Conservation (phyloP, 2,113 vertebrate genomes). For the Gila orcuttii region DNA sequence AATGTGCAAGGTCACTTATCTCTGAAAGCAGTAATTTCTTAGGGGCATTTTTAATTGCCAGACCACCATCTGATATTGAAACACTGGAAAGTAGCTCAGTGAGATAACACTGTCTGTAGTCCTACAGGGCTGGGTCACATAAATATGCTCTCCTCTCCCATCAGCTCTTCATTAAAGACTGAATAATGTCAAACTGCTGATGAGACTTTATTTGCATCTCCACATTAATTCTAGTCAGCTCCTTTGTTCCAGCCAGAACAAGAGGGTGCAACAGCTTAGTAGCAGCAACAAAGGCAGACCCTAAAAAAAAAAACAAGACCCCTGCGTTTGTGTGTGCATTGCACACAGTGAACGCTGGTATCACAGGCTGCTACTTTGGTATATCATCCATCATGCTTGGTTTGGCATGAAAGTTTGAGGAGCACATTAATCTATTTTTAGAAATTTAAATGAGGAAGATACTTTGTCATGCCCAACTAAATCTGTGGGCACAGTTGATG, state of each 20-base stretch:
- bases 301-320: slow-evolving; percentile 1
- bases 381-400: slow-evolving; percentile 69
- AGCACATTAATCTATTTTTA: slow-evolving; percentile 68
- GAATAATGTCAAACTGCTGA: slow-evolving; percentile 49
- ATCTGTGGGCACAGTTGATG: slow-evolving; percentile 42
- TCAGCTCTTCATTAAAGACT: slow-evolving; percentile 46
- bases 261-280: slow-evolving; percentile 23
- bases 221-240: slow-evolving; percentile 40
- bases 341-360: slow-evolving; percentile 33
- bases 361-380: slow-evolving; percentile 34
- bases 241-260: not conserved
- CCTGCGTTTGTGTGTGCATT: not conserved
- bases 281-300: slow-evolving; percentile 20
- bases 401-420: slow-evolving; percentile 48
- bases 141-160: slow-evolving; percentile 13
- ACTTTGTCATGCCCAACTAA: slow-evolving; percentile 56
- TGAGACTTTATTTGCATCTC: slow-evolving; percentile 51
- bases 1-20: slow-evolving; percentile 20
- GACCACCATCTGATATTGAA: slow-evolving; percentile 37
- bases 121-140: slow-evolving; percentile 37
- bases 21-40: slow-evolving; percentile 6
- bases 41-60: slow-evolving; percentile 28
- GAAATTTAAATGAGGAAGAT: slow-evolving; percentile 54
- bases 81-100: slow-evolving; percentile 15
- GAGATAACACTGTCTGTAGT: slow-evolving; percentile 40